phyloP scores from a whole-genome alignment of 2,888 invertebrate genomes.

The Rhyacophila evoluta region DNA sequence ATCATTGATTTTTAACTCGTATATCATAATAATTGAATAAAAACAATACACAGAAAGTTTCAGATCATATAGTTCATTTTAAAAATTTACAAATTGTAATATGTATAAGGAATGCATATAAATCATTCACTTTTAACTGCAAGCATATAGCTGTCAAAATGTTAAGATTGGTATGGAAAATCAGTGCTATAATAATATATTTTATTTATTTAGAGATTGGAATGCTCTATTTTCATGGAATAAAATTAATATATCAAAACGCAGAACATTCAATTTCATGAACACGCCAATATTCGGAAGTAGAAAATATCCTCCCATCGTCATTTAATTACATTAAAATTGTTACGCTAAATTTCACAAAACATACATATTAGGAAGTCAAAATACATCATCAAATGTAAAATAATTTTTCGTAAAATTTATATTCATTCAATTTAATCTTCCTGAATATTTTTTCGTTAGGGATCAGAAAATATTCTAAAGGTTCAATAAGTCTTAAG shows the following conservation, averaged over 20 bases:
- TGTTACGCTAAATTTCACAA: not conserved
- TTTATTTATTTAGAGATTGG: not conserved
- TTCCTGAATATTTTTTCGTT: not conserved
- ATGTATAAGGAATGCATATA: too few species aligned
- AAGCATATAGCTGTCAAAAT: too few species aligned
- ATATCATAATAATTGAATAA: not conserved
- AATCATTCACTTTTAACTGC: too few species aligned
- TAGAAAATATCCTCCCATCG: not conserved
- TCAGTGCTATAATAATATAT: too few species aligned
- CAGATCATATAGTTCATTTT: not conserved
- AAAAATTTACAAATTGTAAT: too few species aligned
- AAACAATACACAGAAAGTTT: not conserved
- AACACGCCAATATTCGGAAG: not conserved
- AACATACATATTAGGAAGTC: slow-evolving; percentile 22
- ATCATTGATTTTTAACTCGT: not conserved
- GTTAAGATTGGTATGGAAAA: too few species aligned
- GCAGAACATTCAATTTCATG: not conserved
- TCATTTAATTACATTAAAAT: not conserved
- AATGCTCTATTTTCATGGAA: not conserved
- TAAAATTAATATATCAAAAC: not conserved
- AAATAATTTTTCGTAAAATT: not conserved
- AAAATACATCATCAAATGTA: not conserved
- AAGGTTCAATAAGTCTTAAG: not conserved
- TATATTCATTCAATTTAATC: not conserved
- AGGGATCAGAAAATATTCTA: not conserved